Evolutionary conservation across 1,140 invertebrate species (phyloP).

Genomic region (Onthophagus taurus): DNA sequence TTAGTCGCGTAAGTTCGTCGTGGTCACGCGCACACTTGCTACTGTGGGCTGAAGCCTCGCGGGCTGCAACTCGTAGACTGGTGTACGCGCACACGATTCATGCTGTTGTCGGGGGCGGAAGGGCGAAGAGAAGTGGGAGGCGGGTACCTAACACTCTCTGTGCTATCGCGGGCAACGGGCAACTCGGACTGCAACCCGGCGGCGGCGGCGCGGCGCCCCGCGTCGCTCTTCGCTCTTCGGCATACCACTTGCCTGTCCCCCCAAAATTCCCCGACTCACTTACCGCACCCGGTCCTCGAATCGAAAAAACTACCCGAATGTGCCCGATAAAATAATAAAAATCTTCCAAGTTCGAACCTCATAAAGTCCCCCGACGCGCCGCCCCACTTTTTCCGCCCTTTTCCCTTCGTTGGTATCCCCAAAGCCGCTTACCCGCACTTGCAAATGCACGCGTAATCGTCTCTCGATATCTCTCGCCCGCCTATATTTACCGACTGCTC

Average conservation of each 20-base stretch:
- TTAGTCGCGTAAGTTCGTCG: constrained; percentile 6
- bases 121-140: constrained; percentile 21
- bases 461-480: too few species aligned
- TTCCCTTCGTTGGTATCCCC: too few species aligned
- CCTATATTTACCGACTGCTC: too few species aligned
- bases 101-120: constrained; percentile 29
- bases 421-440: too few species aligned
- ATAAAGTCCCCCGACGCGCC: too few species aligned
- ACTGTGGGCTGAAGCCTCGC: constrained; percentile 24
- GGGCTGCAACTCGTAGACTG: constrained; percentile 34
- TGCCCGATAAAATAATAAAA: too few species aligned
- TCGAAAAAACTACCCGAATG: too few species aligned
- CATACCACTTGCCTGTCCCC: constrained; percentile 27
- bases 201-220: constrained; percentile 21
- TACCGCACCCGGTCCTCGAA: too few species aligned
- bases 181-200: constrained; percentile 34
- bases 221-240: constrained; percentile 19
- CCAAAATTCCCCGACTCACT: too few species aligned
- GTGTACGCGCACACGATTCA: constrained; percentile 30
- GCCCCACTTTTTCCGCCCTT: too few species aligned
- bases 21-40: constrained; percentile 14
- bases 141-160: constrained; percentile 26
- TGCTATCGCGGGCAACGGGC: constrained; percentile 29
- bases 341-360: too few species aligned
- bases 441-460: too few species aligned